Evolutionary conservation across 2,797 vertebrate genomes (phyloP).

Genomic region (Discoglossus pictus): DNA sequence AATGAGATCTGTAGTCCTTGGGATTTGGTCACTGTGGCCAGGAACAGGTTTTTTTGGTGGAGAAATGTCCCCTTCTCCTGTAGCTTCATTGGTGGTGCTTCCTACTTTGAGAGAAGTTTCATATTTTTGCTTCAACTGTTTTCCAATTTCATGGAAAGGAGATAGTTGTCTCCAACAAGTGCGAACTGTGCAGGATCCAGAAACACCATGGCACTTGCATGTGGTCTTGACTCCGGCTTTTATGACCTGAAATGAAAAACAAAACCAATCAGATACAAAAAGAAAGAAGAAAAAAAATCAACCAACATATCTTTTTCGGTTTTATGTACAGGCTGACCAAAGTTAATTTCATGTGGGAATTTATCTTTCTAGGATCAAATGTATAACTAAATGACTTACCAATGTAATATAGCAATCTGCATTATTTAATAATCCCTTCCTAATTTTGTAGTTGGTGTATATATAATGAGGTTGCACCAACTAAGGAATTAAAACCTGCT

Average conservation of each 20-base stretch:
- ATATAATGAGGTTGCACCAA: too few species aligned
- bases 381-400: too few species aligned
- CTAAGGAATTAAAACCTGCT: too few species aligned
- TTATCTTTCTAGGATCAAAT: too few species aligned
- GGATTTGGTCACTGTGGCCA: constrained; percentile 82
- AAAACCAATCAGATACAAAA: not conserved
- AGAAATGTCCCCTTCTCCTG: constrained; percentile 89
- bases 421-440: too few species aligned
- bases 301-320: too few species aligned
- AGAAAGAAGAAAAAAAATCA: too few species aligned
- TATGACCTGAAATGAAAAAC: constrained; percentile 79
- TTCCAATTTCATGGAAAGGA: constrained; percentile 96
- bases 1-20: constrained; percentile 90
- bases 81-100: constrained; percentile 94
- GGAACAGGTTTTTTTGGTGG: constrained; percentile 75
- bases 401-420: too few species aligned
- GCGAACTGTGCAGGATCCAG: constrained; percentile 94
- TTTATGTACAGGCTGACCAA: too few species aligned
- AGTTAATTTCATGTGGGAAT: too few species aligned
- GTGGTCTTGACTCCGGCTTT: constrained; percentile 96
- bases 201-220: constrained; percentile 96
- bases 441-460: too few species aligned
- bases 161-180: constrained; percentile 97
- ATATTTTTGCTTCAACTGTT: constrained; percentile 93
- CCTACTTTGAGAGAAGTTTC: constrained; percentile 91